Evolutionary conservation across 2,797 vertebrate genomes (phyloP).

Genomic region (Chelonia mydas): DNA sequence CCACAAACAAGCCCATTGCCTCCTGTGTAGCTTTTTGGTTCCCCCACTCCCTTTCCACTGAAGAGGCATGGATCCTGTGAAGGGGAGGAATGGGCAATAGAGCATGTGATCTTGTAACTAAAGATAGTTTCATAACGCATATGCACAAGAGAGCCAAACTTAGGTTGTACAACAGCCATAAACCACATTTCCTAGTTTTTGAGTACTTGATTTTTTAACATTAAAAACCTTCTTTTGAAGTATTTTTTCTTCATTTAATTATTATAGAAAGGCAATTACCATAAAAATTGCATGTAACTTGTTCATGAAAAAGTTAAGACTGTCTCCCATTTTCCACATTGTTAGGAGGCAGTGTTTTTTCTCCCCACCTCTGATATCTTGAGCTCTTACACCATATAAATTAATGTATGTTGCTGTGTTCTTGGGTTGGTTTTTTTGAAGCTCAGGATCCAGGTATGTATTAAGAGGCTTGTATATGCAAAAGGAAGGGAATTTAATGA

Average conservation of each 20-base stretch:
- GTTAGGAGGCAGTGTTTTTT: neutral
- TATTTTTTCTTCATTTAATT: neutral
- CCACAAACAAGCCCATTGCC: no score
- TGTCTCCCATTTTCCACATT: neutral
- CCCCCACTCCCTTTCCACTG: neutral
- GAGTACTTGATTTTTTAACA: neutral
- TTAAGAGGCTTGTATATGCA: neutral
- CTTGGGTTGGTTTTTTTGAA: neutral
- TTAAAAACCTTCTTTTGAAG: rapidly evolving
- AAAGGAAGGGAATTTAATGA: neutral
- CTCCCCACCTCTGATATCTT: neutral
- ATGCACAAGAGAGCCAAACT: rapidly evolving
- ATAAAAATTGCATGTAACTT: neutral
- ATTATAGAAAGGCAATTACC: neutral
- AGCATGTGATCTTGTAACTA: neutral
- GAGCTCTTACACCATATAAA: no score
- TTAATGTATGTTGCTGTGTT: neutral
- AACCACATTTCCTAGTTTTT: neutral
- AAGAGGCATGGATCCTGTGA: rapidly evolving
- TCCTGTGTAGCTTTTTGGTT: neutral
- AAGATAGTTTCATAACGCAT: rapidly evolving
- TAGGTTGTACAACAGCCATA: neutral
- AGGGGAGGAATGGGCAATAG: neutral
- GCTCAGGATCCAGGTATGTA: neutral
- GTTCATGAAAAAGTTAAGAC: neutral